A percentile compares a stretch with the other conserved stretches of the same genome.
Evolutionary conservation across 2,797 vertebrate species (phyloP).

Genomic region (Enteromius paludinosus): DNA sequence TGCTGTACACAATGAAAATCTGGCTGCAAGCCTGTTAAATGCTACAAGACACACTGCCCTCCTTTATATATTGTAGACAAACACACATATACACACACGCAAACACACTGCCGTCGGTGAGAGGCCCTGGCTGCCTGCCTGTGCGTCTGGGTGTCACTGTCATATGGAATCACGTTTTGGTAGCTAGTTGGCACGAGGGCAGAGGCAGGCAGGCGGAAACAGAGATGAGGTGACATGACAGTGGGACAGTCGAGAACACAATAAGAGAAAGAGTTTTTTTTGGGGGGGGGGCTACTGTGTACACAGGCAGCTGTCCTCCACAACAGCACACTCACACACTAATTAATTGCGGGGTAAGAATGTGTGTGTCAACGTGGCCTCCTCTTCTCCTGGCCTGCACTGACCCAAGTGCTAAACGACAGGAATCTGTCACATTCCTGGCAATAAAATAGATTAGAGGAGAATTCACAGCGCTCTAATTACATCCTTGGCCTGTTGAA

Average conservation of each 20-base stretch:
- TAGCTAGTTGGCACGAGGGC: conserved; percentile 59
- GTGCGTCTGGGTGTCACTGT: conserved; percentile 74
- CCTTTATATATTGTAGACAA: conserved; percentile 19
- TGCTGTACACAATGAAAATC: conserved; percentile 16
- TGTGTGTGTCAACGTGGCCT: conserved; percentile 59
- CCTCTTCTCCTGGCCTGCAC: conserved; percentile 58
- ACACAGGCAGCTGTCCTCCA: background rate
- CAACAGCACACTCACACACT: background rate
- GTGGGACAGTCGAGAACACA: conserved; percentile 68
- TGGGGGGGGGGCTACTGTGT: background rate
- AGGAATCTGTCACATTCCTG: conserved; percentile 70
- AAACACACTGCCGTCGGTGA: conserved; percentile 50
- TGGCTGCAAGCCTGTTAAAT: conserved; percentile 34
- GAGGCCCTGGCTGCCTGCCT: conserved; percentile 64
- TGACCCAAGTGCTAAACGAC: conserved; percentile 64
- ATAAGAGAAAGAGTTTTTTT: conserved; percentile 59
- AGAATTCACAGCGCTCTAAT: conserved; percentile 72
- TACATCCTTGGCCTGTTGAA: conserved; percentile 67
- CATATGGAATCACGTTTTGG: conserved; percentile 68
- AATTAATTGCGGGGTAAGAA: conserved; percentile 62
- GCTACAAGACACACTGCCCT: conserved; percentile 38
- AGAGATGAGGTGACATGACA: conserved; percentile 75
- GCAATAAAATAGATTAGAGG: conserved; percentile 68
- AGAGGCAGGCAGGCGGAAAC: conserved; percentile 64
- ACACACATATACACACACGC: conserved; percentile 5